These are phyloP conservation scores for Chloroceryle inda DNA, from an alignment of 2,797 vertebrate species.

Conservation along the genomic window DNA sequence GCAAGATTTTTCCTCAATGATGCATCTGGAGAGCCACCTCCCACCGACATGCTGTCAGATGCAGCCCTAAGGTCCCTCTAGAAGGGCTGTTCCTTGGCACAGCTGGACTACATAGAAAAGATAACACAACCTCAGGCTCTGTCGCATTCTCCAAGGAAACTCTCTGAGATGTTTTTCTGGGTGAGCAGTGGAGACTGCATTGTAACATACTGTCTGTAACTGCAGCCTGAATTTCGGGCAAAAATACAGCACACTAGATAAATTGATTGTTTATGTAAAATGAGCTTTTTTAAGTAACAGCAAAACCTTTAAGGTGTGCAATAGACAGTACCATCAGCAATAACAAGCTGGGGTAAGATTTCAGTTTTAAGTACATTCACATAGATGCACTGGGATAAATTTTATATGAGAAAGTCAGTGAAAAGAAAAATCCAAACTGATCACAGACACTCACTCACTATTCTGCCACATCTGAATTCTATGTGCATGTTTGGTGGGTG, in stretches of 20 bases:
- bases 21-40: neutral
- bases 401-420: neutral
- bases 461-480: conserved; percentile 43
- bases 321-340: neutral
- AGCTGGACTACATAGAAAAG: neutral
- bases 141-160: rapidly evolving
- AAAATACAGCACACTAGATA: neutral
- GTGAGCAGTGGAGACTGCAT: neutral
- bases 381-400: neutral
- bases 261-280: neutral
- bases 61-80: rapidly evolving
- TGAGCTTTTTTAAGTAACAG: neutral
- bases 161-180: neutral
- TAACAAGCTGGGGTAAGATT: neutral
- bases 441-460: neutral
- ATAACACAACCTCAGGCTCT: neutral
- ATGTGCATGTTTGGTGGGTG: conserved; percentile 18
- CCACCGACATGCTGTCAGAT: rapidly evolving
- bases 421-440: conserved; percentile 10
- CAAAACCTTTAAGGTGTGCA: neutral
- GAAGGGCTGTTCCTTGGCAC: neutral
- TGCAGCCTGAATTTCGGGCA: neutral
- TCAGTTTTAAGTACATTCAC: conserved; percentile 6
- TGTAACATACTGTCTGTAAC: neutral
- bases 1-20: rapidly evolving